These are phyloP conservation scores for Tetraneura akinire DNA, from an alignment of 1,140 invertebrate genomes.

Conservation along the genomic window DNA sequence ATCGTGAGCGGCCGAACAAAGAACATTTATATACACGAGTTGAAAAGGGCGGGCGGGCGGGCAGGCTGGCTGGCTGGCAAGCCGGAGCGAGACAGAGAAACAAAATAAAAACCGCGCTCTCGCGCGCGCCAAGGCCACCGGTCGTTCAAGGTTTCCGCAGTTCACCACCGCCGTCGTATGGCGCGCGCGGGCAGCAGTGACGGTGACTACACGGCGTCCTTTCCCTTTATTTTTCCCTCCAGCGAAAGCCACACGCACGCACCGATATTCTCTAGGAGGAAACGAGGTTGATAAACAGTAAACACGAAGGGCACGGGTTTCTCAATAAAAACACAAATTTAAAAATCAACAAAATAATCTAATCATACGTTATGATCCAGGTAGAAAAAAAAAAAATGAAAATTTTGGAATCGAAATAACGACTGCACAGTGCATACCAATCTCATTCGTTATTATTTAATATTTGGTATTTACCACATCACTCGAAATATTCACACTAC, in stretches of 20 bases:
- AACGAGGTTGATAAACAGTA: neutral
- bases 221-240: constrained; percentile 41
- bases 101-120: constrained; percentile 45
- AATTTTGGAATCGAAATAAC: too few species aligned
- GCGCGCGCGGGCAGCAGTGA: constrained; percentile 20
- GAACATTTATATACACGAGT: constrained; percentile 38
- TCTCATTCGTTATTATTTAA: too few species aligned
- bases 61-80: neutral
- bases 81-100: neutral
- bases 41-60: neutral
- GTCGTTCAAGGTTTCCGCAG: constrained; percentile 51
- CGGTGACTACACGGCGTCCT: neutral
- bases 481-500: too few species aligned
- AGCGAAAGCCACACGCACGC: neutral
- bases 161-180: constrained; percentile 39
- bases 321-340: constrained; percentile 25
- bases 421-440: too few species aligned
- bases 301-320: neutral
- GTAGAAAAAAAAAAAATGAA: too few species aligned
- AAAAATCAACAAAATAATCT: too few species aligned
- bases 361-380: too few species aligned
- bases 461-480: too few species aligned
- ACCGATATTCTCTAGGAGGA: constrained; percentile 11
- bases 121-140: constrained; percentile 46
- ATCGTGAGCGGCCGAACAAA: constrained; percentile 49